Evolutionary conservation across 53 echinoderm and acorn worm species (phyloP), one percentile per base, ranked within the genome.

Genomic region (Apostichopus leukothele): DNA sequence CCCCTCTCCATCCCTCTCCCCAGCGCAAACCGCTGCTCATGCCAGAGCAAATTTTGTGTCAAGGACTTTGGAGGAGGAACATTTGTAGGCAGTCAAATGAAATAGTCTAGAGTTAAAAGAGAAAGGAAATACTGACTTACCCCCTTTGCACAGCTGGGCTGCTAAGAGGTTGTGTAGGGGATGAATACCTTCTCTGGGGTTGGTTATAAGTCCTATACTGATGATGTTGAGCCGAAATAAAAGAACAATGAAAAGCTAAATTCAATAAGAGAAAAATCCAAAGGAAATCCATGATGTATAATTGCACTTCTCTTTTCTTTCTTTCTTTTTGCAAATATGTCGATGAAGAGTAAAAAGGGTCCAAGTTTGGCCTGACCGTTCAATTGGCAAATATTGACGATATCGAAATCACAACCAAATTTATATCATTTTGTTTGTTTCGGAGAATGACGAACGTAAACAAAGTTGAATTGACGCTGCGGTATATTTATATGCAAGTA

Each of bases 181-280:
- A 81, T 81, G 81, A 81, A 54, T 81, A 81, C 81, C 55, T 50
- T 81, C 81, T 81, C 51, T 21, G 2, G 81, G 1, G 19, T 21
- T 20, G 81, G 18, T 81, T 54, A 71, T 71, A 71, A 16, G 71
- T 71, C 71, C 71, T 14, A 19, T 71, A 71, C 18, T 71, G 71
- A 71, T 71, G 71, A 71, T n/a, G 71, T 71, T 71, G 71, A 18
- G 16, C 71, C 71, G 71, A 71, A 71, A 71, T 18, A 6, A 71
- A 6, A n/a, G 71, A 71, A 71, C 18, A 71, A 19, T 71, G 18
- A 18, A 71, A 71, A n/a, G 71, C 20, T 71, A 71, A 71, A 13
- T 71, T 71, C 18, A 71, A 71, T 71, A 71, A 71, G 71, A 71
- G 71, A 71, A 71, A 71, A 71, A 71, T 71, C 71, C 71, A 71